phyloP scores from a whole-genome alignment of 2,797 vertebrate genomes.

The Tragelaphus oryx region DNA sequence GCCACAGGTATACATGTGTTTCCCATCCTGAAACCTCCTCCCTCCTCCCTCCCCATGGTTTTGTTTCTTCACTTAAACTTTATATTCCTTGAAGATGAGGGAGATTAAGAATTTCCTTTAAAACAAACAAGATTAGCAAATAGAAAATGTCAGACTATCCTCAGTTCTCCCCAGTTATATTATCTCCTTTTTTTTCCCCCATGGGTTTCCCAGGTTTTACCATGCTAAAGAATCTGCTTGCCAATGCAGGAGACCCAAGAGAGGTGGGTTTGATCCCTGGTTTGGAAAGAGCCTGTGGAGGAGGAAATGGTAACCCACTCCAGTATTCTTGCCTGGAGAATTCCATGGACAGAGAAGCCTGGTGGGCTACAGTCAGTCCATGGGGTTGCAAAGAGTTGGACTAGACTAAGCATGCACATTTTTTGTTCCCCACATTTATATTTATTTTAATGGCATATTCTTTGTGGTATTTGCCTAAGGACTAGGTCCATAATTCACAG shows the following conservation, averaged over 20 bases:
- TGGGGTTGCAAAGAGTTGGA: not conserved
- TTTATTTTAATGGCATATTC: not conserved
- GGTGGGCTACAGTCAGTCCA: fast-evolving
- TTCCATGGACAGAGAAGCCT: not conserved
- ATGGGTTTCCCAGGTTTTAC: not conserved
- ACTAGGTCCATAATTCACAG: not conserved
- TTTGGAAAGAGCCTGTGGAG: not conserved
- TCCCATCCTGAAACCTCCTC: too few species aligned
- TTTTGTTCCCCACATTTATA: not conserved
- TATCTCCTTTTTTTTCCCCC: fast-evolving
- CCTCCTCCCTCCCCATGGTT: not conserved
- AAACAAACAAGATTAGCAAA: not conserved
- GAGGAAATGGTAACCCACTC: not conserved
- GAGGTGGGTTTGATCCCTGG: fast-evolving
- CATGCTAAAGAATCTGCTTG: not conserved
- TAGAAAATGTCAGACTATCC: not conserved
- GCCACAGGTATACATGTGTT: too few species aligned
- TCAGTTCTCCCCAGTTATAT: too few species aligned
- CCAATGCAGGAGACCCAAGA: not conserved
- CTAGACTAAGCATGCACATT: not conserved
- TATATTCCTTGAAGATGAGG: not conserved
- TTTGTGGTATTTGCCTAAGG: not conserved
- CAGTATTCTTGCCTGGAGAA: not conserved
- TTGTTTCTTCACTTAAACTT: not conserved
- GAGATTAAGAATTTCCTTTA: not conserved